A percentile compares a stretch with the other conserved stretches of the same genome.
These are phyloP conservation scores for Dipodomys merriami DNA, from an alignment of 2,113 vertebrate genomes.

Conservation along the genomic window DNA sequence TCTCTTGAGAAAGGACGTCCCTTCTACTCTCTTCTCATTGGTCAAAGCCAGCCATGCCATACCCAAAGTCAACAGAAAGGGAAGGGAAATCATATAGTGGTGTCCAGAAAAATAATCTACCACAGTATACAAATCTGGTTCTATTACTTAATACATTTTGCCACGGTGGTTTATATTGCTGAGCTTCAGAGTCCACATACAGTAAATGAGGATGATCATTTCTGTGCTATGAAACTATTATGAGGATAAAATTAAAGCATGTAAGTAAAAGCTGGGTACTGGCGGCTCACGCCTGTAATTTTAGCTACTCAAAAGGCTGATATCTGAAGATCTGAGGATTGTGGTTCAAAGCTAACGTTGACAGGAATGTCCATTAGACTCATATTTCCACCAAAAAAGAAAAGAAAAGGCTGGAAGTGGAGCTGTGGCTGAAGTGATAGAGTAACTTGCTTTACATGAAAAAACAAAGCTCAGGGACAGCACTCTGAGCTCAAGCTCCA, in stretches of 20 bases:
- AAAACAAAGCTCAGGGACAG: no score
- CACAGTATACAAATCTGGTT: neutral
- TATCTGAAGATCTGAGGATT: no score
- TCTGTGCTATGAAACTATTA: neutral
- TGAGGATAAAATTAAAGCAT: conserved; percentile 13
- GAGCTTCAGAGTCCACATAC: neutral
- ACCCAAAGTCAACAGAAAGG: neutral
- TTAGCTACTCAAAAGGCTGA: no score
- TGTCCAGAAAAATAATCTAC: neutral
- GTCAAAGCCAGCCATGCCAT: neutral
- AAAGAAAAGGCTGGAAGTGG: no score
- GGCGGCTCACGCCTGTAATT: no score
- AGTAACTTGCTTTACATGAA: no score
- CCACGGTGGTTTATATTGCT: neutral
- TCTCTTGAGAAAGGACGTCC: neutral
- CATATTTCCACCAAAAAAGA: no score
- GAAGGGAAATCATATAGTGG: neutral
- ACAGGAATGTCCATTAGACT: no score
- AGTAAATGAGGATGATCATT: neutral
- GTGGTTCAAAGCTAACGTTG: no score
- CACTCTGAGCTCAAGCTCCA: no score
- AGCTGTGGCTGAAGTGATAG: no score
- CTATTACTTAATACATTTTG: neutral
- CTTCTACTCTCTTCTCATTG: neutral
- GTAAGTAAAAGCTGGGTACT: neutral